These are phyloP conservation scores for Chrysodeixis includens DNA, from an alignment of 2,888 invertebrate genomes.

Conservation along the genomic window DNA sequence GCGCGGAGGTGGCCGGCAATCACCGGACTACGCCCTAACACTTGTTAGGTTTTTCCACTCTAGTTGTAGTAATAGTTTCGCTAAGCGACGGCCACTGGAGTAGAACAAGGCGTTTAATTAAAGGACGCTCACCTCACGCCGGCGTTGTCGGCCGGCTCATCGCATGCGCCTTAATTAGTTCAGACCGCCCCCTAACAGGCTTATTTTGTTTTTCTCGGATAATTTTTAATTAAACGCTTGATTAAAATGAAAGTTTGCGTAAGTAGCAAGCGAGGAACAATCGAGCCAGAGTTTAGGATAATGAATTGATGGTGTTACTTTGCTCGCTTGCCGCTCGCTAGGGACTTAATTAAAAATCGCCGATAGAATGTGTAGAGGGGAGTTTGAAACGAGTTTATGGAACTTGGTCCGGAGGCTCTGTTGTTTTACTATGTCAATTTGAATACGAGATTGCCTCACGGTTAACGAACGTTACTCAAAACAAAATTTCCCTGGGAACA, in stretches of 20 bases:
- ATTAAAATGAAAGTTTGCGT: conserved; percentile 90
- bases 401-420: conserved; percentile 85
- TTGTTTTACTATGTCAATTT: conserved; percentile 89
- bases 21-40: conserved; percentile 67
- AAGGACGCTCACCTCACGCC: conserved; percentile 85
- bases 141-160: conserved; percentile 83
- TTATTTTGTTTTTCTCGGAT: conserved; percentile 90
- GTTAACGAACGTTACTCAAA: conserved; percentile 59
- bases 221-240: conserved; percentile 90
- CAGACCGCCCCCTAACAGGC: conserved; percentile 88
- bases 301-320: conserved; percentile 90
- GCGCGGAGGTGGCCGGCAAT: conserved; percentile 47
- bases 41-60: conserved; percentile 78
- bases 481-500: conserved; percentile 50
- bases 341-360: conserved; percentile 89
- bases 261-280: conserved; percentile 89
- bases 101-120: conserved; percentile 86
- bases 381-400: conserved; percentile 87
- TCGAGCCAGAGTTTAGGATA: conserved; percentile 89
- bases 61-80: conserved; percentile 77
- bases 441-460: conserved; percentile 85
- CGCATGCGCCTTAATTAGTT: conserved; percentile 88
- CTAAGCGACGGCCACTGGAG: conserved; percentile 80
- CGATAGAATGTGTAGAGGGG: conserved; percentile 88
- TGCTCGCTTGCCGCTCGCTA: conserved; percentile 85